Percentiles rank a stretch among this genome's conserved stretches.
These are phyloP conservation scores for Palaemon carinicauda DNA, from an alignment of 1,140 invertebrate genomes.

Conservation along the genomic window DNA sequence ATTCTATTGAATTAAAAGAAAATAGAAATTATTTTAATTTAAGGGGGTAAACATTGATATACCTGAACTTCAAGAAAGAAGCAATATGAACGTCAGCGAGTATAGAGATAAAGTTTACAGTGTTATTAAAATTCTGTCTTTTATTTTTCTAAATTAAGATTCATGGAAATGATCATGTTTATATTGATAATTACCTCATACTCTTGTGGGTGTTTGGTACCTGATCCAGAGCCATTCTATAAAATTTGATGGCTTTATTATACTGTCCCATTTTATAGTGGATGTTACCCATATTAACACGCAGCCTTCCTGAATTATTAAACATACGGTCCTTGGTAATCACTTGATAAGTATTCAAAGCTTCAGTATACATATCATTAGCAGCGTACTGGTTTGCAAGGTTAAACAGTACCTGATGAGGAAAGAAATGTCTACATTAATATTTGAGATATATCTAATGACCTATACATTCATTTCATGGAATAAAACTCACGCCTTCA, in stretches of 20 bases:
- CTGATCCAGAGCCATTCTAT: conserved; percentile 96
- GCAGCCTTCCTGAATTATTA: conserved; percentile 87
- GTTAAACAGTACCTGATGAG: conserved; percentile 86
- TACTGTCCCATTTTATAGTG: conserved; percentile 95
- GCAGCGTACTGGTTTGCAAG: conserved; percentile 90
- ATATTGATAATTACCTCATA: conserved; percentile 73
- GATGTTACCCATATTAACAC: conserved; percentile 99
- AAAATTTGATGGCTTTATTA: conserved; percentile 96
- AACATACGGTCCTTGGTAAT: conserved; percentile 76
- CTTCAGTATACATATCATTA: conserved; percentile 95
- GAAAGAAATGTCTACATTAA: conserved; percentile 34
- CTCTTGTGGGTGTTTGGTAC: conserved; percentile 91
- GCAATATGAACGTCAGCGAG: no score
- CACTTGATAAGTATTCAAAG: conserved; percentile 92
- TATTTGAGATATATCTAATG: not conserved
- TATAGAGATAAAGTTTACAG: no score
- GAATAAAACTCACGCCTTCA: no score
- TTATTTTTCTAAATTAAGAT: not conserved
- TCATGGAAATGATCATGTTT: no score
- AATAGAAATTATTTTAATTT: no score
- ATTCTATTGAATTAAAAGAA: no score
- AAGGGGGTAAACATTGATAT: no score
- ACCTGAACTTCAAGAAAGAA: no score
- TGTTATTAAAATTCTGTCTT: no score
- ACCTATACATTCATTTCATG: no score